Percentiles rank a stretch among this genome's conserved stretches.
phyloP scores from a whole-genome alignment of 2,888 invertebrate species.

The Tricholauxania praeusta region DNA sequence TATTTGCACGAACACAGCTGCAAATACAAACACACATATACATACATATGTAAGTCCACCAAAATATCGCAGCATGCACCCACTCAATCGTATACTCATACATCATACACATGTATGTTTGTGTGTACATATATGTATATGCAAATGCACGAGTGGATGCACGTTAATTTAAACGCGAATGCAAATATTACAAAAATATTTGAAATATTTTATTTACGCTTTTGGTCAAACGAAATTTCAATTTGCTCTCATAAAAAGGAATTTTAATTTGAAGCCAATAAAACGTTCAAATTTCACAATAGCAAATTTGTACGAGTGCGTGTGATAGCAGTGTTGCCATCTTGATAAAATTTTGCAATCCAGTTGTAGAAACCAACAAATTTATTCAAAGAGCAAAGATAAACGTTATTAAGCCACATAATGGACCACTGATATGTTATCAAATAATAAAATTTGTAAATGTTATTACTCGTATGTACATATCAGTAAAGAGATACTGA shows the following conservation, averaged over 20 bases:
- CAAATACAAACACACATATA: not conserved
- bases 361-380: too few relatives aligned
- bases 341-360: too few relatives aligned
- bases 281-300: not conserved
- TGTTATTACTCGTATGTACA: too few relatives aligned
- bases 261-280: constrained; percentile 29
- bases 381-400: too few relatives aligned
- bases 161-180: constrained; percentile 1
- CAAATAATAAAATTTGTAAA: too few relatives aligned
- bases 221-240: constrained; percentile 21
- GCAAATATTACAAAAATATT: constrained; percentile 28
- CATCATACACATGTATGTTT: not conserved
- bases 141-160: too few relatives aligned
- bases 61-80: too few relatives aligned
- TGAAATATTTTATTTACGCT: constrained; percentile 28
- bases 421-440: too few relatives aligned
- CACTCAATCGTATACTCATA: not conserved
- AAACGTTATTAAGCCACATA: too few relatives aligned
- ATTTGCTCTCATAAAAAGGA: constrained; percentile 13
- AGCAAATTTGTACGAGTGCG: not conserved
- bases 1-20: constrained; percentile 13
- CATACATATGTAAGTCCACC: not conserved
- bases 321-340: not conserved
- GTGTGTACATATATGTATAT: not conserved
- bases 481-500: too few relatives aligned